phyloP scores from a whole-genome alignment of 2,113 vertebrate genomes.

The Thomomys bottae region DNA sequence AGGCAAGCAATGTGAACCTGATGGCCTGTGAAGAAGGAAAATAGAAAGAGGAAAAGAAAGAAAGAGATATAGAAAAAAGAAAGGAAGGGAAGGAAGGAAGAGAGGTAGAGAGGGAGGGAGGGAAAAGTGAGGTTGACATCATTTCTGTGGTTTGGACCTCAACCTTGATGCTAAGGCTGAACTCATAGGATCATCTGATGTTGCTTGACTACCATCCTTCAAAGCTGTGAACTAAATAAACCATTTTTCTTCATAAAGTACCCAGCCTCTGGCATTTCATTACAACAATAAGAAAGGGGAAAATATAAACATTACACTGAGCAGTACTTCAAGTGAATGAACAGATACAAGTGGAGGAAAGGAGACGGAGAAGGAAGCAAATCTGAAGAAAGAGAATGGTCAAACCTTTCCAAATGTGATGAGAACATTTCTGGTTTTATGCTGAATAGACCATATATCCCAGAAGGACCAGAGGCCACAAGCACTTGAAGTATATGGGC shows the following conservation, averaged over 20 bases:
- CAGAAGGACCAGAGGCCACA: not conserved
- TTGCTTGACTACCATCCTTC: not conserved
- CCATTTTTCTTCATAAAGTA: not conserved
- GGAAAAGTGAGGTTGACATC: too few species aligned
- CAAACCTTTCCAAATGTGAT: not conserved
- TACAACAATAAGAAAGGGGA: not conserved
- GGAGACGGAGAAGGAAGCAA: not conserved
- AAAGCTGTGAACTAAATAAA: not conserved
- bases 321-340: not conserved
- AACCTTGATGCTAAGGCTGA: not conserved
- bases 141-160: not conserved
- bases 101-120: too few species aligned
- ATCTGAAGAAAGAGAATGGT: not conserved
- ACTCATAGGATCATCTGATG: not conserved
- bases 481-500: not conserved
- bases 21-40: not conserved
- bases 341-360: not conserved
- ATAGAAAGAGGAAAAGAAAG: not conserved
- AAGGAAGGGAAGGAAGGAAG: too few species aligned
- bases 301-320: not conserved
- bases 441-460: not conserved
- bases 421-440: constrained; percentile 3
- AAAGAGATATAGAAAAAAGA: too few species aligned
- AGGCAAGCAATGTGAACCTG: not conserved
- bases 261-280: not conserved